Evolutionary conservation across 2,888 invertebrate genomes (phyloP).

Genomic region (Aleiodes leptofemur): DNA sequence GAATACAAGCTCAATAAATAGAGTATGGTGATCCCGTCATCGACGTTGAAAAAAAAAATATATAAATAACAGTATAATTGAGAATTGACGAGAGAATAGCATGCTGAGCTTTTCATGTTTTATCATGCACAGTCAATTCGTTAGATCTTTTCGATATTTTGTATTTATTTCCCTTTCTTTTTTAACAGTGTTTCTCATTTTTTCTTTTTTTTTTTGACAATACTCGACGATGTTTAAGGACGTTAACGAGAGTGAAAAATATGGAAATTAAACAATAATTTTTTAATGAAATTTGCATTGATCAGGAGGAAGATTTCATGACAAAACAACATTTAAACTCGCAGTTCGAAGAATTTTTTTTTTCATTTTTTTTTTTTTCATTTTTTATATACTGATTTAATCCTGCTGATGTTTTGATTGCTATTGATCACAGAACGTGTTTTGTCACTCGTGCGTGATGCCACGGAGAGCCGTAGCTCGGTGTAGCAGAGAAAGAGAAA

Average conservation of each 20-base stretch:
- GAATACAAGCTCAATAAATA: slow-evolving; percentile 30
- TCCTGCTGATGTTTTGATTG: slow-evolving; percentile 64
- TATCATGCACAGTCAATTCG: slow-evolving; percentile 49
- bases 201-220: not conserved
- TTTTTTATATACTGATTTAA: slow-evolving; percentile 53
- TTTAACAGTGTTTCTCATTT: slow-evolving; percentile 46
- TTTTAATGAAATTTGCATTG: no score
- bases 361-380: slow-evolving; percentile 23
- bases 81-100: slow-evolving; percentile 68
- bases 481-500: slow-evolving; percentile 47
- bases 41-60: slow-evolving; percentile 59
- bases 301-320: slow-evolving; percentile 14
- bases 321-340: slow-evolving; percentile 32
- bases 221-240: no score
- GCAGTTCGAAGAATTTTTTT: slow-evolving; percentile 53
- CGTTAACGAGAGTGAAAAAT: slow-evolving; percentile 1
- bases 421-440: slow-evolving; percentile 70
- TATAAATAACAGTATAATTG: slow-evolving; percentile 66
- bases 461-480: slow-evolving; percentile 38
- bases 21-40: slow-evolving; percentile 48
- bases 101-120: slow-evolving; percentile 58
- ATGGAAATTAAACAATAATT: not conserved
- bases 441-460: slow-evolving; percentile 58
- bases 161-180: slow-evolving; percentile 21
- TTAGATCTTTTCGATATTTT: slow-evolving; percentile 40